These are phyloP conservation scores for Lithobates pipiens DNA, from an alignment of 2,797 vertebrate genomes.

Conservation along the genomic window DNA sequence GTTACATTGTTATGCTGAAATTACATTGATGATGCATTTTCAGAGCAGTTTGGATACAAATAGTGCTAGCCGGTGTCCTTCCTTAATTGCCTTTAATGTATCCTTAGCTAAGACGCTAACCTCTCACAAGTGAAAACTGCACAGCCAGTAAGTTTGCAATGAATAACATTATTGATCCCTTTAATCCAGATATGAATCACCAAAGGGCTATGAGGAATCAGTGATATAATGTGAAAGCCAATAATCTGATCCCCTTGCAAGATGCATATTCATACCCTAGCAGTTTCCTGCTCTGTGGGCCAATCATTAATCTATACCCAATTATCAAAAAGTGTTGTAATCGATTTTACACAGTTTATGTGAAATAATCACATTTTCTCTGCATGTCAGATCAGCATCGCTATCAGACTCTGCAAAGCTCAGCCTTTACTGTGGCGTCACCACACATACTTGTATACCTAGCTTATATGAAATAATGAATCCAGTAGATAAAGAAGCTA, in stretches of 20 bases:
- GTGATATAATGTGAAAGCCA: slow-evolving; percentile 4
- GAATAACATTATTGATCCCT: slow-evolving; percentile 8
- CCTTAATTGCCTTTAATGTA: not conserved
- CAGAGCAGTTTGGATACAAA: not conserved
- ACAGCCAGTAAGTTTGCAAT: not conserved
- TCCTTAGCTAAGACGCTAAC: not conserved
- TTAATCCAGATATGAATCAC: slow-evolving; percentile 14
- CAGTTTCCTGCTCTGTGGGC: not conserved
- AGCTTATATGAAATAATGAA: too few relatives aligned
- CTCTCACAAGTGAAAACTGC: not conserved
- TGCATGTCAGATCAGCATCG: not conserved
- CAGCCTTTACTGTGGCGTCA: not conserved
- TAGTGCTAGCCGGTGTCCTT: too few relatives aligned
- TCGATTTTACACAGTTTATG: not conserved
- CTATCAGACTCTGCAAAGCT: not conserved
- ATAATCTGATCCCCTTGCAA: slow-evolving; percentile 1
- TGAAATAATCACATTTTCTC: not conserved
- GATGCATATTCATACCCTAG: slow-evolving; percentile 6
- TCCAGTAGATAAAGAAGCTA: too few relatives aligned
- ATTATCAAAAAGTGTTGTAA: slow-evolving; percentile 29
- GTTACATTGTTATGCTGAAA: too few relatives aligned
- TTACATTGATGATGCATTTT: not conserved
- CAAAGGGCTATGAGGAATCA: slow-evolving; percentile 1
- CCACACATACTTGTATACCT: not conserved
- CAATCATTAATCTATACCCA: slow-evolving; percentile 16